These are phyloP conservation scores for Dasypus novemcinctus DNA, from an alignment of 2,113 vertebrate species.

Conservation along the genomic window DNA sequence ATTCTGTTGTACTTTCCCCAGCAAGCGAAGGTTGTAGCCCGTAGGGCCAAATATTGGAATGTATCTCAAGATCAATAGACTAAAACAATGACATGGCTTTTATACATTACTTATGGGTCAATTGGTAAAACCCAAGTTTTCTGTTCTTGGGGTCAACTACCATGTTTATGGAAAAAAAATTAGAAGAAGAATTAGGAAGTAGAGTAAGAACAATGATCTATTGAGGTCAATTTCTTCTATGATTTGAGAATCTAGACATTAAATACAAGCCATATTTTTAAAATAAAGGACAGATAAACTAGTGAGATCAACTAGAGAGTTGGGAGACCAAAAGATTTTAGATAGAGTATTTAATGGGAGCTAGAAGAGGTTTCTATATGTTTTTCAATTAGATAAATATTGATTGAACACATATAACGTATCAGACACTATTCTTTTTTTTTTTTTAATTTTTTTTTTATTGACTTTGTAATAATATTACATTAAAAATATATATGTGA, in stretches of 20 bases:
- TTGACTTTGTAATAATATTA: too few relatives aligned
- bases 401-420: background rate
- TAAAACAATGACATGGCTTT: conserved; percentile 13
- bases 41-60: conserved; percentile 37
- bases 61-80: background rate
- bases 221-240: background rate
- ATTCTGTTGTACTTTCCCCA: background rate
- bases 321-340: background rate
- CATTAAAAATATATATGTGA: too few relatives aligned
- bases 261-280: background rate
- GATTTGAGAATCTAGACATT: background rate
- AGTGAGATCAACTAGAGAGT: background rate
- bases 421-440: background rate
- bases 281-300: background rate
- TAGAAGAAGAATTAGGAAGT: background rate
- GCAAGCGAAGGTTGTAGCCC: background rate
- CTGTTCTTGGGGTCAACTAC: background rate
- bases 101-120: background rate
- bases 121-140: conserved; percentile 22
- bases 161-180: background rate
- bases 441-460: too few relatives aligned
- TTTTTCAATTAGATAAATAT: background rate
- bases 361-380: background rate
- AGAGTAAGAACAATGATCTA: background rate
- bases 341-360: background rate